Evolutionary conservation across 1,140 invertebrate genomes (phyloP).

Genomic region (Polyergus mexicanus): DNA sequence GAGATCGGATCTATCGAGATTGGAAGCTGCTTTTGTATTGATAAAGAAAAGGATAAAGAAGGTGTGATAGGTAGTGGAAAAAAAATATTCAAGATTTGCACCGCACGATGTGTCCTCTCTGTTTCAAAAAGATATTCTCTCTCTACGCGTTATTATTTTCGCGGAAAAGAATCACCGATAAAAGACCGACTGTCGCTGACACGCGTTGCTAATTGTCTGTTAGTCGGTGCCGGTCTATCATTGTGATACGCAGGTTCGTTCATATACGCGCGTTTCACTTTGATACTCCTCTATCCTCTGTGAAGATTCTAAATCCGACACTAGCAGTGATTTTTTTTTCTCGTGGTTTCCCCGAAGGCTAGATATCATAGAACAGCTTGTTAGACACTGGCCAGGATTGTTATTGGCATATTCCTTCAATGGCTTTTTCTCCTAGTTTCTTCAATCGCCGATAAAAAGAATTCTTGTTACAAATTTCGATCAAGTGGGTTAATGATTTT

Average conservation of each 20-base stretch:
- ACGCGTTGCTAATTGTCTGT: slow-evolving; percentile 49
- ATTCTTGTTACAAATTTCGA: not conserved
- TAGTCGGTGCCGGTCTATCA: not conserved
- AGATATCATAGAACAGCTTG: not conserved
- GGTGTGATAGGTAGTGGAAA: slow-evolving; percentile 18
- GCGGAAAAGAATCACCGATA: slow-evolving; percentile 43
- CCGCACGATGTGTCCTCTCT: slow-evolving; percentile 11
- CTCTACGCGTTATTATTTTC: slow-evolving; percentile 63
- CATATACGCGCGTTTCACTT: not conserved
- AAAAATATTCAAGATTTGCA: slow-evolving; percentile 31
- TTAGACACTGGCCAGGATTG: too few species aligned
- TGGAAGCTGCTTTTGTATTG: slow-evolving; percentile 50
- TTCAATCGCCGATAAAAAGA: not conserved
- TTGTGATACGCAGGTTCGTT: not conserved
- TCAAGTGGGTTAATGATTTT: not conserved
- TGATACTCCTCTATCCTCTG: not conserved
- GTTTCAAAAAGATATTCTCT: slow-evolving; percentile 38
- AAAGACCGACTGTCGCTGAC: slow-evolving; percentile 18
- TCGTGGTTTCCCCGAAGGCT: slow-evolving; percentile 33
- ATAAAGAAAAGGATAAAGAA: slow-evolving; percentile 39
- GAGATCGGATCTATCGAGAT: slow-evolving; percentile 52
- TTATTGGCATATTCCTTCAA: too few species aligned
- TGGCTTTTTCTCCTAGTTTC: slow-evolving; percentile 2
- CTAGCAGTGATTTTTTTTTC: not conserved
- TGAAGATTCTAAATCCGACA: not conserved